These are phyloP conservation scores for Euborellia annulipes DNA, from an alignment of 1,140 invertebrate genomes.

Conservation along the genomic window DNA sequence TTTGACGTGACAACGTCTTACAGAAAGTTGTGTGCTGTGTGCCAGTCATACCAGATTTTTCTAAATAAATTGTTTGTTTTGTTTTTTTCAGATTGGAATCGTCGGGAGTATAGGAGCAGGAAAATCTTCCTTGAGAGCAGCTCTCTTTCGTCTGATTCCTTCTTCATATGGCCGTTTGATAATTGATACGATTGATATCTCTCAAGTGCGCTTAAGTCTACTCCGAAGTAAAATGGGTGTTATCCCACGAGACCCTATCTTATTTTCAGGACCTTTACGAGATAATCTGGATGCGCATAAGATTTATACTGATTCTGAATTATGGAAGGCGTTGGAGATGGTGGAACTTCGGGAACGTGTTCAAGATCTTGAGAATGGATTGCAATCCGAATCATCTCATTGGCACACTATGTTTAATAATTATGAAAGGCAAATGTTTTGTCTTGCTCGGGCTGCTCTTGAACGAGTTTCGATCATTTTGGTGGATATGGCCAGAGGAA, in stretches of 20 bases:
- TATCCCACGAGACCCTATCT: conserved; percentile 30
- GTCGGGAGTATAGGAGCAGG: conserved; percentile 37
- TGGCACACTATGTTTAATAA: background rate
- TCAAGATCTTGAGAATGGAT: background rate
- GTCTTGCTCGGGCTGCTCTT: background rate
- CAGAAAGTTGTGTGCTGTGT: too few relatives aligned
- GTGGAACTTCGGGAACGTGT: background rate
- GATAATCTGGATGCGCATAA: conserved; percentile 9
- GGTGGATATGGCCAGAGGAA: conserved; percentile 36
- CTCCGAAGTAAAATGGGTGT: conserved; percentile 25
- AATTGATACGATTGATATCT: conserved; percentile 24
- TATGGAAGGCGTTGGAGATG: background rate
- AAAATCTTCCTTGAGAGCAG: conserved; percentile 33
- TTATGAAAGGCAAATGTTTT: background rate
- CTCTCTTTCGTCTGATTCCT: conserved; percentile 31
- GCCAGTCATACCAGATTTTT: too few relatives aligned
- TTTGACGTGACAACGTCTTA: too few relatives aligned
- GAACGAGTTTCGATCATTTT: background rate
- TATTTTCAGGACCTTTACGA: conserved; percentile 36
- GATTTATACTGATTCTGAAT: background rate
- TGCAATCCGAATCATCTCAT: too few relatives aligned
- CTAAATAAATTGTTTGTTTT: too few relatives aligned
- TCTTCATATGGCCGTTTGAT: conserved; percentile 13
- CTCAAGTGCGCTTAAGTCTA: conserved; percentile 28
- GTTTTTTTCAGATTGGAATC: conserved; percentile 32